phyloP scores from a whole-genome alignment of 2,797 vertebrate species.

The Karalla daura region DNA sequence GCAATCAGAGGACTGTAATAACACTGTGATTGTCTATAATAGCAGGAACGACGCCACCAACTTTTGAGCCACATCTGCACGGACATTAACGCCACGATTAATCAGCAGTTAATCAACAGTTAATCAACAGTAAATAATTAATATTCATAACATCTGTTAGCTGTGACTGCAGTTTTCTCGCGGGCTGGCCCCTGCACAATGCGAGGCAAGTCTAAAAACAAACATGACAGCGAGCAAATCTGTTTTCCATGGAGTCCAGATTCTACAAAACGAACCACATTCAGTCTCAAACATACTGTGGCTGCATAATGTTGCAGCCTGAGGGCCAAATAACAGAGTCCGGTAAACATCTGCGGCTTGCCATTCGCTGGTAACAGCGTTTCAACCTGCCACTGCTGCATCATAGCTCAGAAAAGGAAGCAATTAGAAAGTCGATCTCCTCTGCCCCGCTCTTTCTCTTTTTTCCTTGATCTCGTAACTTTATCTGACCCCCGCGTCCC shows the following conservation, averaged over 20 bases:
- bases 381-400: conserved; percentile 3
- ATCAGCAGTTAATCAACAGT: conserved; percentile 29
- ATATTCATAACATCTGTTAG: conserved; percentile 41
- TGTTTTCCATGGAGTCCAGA: conserved; percentile 48
- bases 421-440: neutral
- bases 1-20: neutral
- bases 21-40: neutral
- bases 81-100: conserved; percentile 30
- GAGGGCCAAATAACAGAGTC: conserved; percentile 20
- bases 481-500: neutral
- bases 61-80: conserved; percentile 13
- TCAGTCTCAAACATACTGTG: conserved; percentile 11
- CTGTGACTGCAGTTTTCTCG: conserved; percentile 30
- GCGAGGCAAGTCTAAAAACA: conserved; percentile 43
- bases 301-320: conserved; percentile 15
- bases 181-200: conserved; percentile 8
- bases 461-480: neutral
- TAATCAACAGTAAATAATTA: conserved; percentile 45
- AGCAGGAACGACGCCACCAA: neutral
- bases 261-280: conserved; percentile 27
- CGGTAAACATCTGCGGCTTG: conserved; percentile 12
- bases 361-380: neutral
- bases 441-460: neutral
- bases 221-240: conserved; percentile 61
- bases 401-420: neutral